Evolutionary conservation across 2,888 invertebrate genomes (phyloP).

Genomic region (Nebria brevicollis): DNA sequence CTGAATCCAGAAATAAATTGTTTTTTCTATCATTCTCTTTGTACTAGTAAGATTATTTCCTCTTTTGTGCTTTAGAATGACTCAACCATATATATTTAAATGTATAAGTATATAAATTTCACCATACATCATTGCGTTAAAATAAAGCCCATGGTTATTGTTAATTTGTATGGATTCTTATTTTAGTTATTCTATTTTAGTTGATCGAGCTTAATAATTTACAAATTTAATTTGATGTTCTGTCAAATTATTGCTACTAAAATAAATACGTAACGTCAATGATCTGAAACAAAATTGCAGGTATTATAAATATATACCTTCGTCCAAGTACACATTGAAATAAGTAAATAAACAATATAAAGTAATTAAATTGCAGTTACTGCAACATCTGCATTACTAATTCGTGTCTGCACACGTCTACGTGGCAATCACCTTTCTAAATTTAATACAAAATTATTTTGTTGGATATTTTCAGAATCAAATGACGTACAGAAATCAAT

Average conservation of each 20-base stretch:
- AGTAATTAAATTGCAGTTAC: constrained; percentile 13
- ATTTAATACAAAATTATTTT: neutral
- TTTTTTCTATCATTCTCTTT: too few species aligned
- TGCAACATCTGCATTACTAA: constrained; percentile 7
- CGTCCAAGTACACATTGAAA: constrained; percentile 6
- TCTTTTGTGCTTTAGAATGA: too few species aligned
- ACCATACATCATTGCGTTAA: too few species aligned
- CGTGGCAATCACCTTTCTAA: constrained; percentile 5
- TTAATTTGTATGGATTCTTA: too few species aligned
- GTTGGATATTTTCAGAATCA: neutral
- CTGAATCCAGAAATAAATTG: too few species aligned
- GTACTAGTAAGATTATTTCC: too few species aligned
- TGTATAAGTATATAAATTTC: too few species aligned
- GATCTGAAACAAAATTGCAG: neutral
- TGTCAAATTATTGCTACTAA: neutral
- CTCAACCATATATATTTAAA: too few species aligned
- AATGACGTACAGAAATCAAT: neutral
- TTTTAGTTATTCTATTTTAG: neutral
- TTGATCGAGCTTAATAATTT: neutral
- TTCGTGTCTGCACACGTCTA: neutral
- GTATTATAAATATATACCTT: neutral
- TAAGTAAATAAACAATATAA: constrained; percentile 7
- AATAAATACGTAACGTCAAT: neutral
- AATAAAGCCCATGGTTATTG: too few species aligned
- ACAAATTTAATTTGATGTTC: neutral